Conservation (phyloP, 2,797 vertebrate genomes). For the Sphenopsis melanotis region DNA sequence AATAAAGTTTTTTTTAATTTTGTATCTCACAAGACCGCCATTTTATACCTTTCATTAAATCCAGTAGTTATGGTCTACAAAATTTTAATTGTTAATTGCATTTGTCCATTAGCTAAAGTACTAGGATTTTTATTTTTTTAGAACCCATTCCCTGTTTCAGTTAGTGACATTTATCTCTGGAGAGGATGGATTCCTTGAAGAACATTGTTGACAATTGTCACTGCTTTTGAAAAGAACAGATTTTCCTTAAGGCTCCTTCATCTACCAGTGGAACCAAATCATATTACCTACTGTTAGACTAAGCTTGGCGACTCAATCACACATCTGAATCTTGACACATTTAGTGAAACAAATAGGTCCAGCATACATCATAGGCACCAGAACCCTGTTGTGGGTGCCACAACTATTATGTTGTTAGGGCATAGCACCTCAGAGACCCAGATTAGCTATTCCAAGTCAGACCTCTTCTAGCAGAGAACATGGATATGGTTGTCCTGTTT, state of each 20-base stretch:
- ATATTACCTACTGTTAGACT: neutral
- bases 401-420: neutral
- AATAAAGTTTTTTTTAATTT: neutral
- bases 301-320: neutral
- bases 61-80: neutral
- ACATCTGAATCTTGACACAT: neutral
- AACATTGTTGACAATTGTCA: neutral
- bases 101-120: neutral
- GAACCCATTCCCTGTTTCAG: neutral
- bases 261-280: neutral
- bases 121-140: neutral
- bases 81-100: neutral
- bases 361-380: neutral
- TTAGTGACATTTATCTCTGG: neutral
- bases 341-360: neutral
- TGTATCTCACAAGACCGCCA: neutral
- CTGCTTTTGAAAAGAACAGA: neutral
- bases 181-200: neutral
- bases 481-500: neutral
- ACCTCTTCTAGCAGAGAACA: neutral
- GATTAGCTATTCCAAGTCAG: neutral
- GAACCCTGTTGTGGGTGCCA: neutral
- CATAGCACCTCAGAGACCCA: neutral
- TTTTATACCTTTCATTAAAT: neutral
- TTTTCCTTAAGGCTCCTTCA: neutral